Conservation (phyloP, 2,113 vertebrate species). For the Dolichallabes microphthalmus region DNA sequence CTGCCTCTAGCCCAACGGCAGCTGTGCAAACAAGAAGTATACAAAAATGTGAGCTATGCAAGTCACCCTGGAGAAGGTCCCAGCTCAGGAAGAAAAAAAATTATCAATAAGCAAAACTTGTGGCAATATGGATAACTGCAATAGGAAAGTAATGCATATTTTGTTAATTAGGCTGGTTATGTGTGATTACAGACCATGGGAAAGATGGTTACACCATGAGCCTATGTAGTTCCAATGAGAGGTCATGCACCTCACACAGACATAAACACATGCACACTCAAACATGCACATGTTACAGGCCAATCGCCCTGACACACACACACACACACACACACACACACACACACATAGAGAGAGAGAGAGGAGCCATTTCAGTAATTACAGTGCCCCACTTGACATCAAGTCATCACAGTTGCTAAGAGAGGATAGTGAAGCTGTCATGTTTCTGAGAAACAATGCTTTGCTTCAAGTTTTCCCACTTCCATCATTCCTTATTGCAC, state of each 20-base stretch:
- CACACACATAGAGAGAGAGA: neutral
- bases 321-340: constrained; percentile 40
- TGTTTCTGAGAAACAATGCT: constrained; percentile 4
- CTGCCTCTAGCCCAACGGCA: constrained; percentile 57
- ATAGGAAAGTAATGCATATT: constrained; percentile 55
- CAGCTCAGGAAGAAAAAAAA: constrained; percentile 58
- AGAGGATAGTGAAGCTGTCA: neutral
- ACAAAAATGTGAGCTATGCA: constrained; percentile 67
- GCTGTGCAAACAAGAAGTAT: constrained; percentile 69
- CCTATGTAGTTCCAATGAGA: constrained; percentile 11
- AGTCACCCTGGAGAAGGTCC: constrained; percentile 53
- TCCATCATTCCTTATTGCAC: neutral
- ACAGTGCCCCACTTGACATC: constrained; percentile 15
- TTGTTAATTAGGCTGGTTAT: constrained; percentile 41
- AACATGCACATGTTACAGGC: constrained; percentile 22
- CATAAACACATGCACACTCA: constrained; percentile 18
- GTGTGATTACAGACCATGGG: constrained; percentile 59
- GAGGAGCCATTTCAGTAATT: constrained; percentile 38
- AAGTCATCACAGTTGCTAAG: neutral
- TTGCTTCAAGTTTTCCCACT: neutral
- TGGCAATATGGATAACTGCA: constrained; percentile 60
- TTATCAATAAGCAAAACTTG: constrained; percentile 59
- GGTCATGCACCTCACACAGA: constrained; percentile 11
- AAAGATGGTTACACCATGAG: constrained; percentile 57
- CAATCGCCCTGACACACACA: constrained; percentile 47